Evolutionary conservation across 2,797 vertebrate genomes (phyloP).

Genomic region (Saxicola maurus): DNA sequence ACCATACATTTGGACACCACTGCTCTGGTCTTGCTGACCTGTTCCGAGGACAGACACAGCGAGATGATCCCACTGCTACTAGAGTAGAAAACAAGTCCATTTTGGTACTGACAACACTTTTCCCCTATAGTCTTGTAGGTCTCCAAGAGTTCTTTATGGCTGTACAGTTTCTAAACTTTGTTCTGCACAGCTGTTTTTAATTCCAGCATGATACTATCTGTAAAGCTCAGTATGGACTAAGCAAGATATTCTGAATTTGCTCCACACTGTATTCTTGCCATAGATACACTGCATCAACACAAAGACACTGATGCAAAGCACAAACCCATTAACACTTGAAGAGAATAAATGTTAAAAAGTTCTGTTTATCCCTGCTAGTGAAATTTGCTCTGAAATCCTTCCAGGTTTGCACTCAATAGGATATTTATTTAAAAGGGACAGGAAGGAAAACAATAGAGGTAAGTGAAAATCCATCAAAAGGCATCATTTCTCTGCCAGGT

Average conservation of each 20-base stretch:
- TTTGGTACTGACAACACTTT: neutral
- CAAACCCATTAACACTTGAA: neutral
- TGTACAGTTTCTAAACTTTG: neutral
- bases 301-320: neutral
- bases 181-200: neutral
- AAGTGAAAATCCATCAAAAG: slow-evolving; percentile 52
- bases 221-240: neutral
- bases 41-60: fast-evolving
- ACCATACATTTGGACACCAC: fast-evolving
- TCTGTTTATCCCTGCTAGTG: neutral
- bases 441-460: slow-evolving; percentile 32
- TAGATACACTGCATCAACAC: neutral
- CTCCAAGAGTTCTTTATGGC: neutral
- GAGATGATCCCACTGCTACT: neutral
- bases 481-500: slow-evolving; percentile 5
- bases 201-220: neutral
- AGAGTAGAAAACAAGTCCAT: neutral
- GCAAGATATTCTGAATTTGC: neutral
- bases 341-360: neutral
- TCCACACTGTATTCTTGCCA: neutral
- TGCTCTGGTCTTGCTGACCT: neutral
- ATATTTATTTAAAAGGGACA: slow-evolving; percentile 42
- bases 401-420: neutral
- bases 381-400: slow-evolving; percentile 28
- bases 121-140: neutral